These are phyloP conservation scores for Tolmerus cingulatus DNA, from an alignment of 2,888 invertebrate species.

Conservation along the genomic window DNA sequence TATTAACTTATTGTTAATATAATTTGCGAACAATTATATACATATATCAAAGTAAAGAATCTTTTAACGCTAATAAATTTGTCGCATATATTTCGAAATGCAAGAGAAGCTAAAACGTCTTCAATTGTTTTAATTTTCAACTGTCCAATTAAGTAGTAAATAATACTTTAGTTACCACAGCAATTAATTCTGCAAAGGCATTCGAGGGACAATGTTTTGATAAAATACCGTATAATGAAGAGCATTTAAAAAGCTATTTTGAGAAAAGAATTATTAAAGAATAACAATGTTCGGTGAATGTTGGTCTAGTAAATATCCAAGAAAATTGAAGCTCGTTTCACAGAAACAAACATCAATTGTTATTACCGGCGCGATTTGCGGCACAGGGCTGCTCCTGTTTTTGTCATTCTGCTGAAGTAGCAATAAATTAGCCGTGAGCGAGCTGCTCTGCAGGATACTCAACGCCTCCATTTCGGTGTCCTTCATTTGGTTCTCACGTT, in stretches of 20 bases:
- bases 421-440: constrained; percentile 50
- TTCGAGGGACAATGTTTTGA: too few relatives aligned
- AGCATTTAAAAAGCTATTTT: background rate
- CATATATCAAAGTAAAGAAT: too few relatives aligned
- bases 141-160: too few relatives aligned
- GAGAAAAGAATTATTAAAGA: background rate
- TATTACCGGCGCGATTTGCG: constrained; percentile 52
- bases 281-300: background rate
- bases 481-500: constrained; percentile 55
- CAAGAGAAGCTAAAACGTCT: too few relatives aligned
- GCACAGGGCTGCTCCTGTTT: constrained; percentile 39
- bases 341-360: background rate
- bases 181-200: too few relatives aligned
- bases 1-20: too few relatives aligned
- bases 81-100: too few relatives aligned
- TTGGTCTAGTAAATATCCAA: background rate
- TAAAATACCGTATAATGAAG: background rate
- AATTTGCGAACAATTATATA: too few relatives aligned
- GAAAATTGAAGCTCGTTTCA: background rate
- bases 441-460: constrained; percentile 52
- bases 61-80: too few relatives aligned
- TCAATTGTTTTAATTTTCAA: too few relatives aligned
- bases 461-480: constrained; percentile 54
- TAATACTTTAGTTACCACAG: background rate
- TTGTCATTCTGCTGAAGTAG: constrained; percentile 49